Conservation (phyloP, 2,113 vertebrate species). For the Salminus brasiliensis region DNA sequence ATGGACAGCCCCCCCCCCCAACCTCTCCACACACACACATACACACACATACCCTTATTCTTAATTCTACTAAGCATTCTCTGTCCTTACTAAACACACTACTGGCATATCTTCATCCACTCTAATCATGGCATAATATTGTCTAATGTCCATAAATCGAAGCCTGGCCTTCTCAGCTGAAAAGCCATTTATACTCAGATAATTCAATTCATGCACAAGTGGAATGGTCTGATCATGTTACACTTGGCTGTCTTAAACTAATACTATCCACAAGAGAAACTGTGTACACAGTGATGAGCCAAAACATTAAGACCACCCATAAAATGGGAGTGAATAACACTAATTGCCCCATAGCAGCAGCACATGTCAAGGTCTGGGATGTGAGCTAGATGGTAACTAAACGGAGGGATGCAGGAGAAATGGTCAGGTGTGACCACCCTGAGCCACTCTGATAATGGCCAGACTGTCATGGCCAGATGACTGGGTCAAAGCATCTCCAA, state of each 20-base stretch:
- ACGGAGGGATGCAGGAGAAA: too few species aligned
- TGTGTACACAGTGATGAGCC: too few species aligned
- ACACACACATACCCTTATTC: neutral
- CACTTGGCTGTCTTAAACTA: neutral
- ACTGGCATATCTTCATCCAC: neutral
- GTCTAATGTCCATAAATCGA: neutral
- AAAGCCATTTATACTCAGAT: neutral
- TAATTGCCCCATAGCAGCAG: too few species aligned
- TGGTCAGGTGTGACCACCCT: too few species aligned
- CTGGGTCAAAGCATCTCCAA: too few species aligned
- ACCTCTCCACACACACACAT: neutral
- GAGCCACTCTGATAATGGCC: too few species aligned
- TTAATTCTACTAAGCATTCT: conserved; percentile 17
- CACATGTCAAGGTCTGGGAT: too few species aligned
- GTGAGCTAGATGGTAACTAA: too few species aligned
- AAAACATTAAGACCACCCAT: neutral
- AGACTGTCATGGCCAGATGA: too few species aligned
- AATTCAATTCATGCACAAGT: neutral
- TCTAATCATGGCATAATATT: conserved; percentile 8
- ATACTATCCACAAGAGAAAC: neutral
- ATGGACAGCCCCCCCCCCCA: conserved; percentile 17
- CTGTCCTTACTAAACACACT: neutral
- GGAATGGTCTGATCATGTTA: neutral
- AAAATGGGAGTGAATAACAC: neutral
- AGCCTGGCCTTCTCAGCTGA: neutral